Base-by-base conservation (phyloP, 2,888 invertebrate genomes). In the Agonopterix arenella region DNA sequence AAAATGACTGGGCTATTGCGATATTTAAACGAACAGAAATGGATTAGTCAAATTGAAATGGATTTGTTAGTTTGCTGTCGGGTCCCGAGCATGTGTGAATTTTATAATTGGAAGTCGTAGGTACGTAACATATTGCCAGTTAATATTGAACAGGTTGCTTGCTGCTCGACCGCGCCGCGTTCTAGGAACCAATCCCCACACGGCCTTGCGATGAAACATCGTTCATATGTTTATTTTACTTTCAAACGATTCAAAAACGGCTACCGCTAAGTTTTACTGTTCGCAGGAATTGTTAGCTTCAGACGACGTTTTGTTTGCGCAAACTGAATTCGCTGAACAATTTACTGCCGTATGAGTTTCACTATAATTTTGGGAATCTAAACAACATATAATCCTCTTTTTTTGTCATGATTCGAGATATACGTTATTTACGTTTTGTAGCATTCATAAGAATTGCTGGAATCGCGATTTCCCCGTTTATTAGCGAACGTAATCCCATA, bases 191-290 rank as follows among this genome's bases (percentile, higher is more conserved):
- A 66, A 74, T 80, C 69, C 68, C 62, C 66, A 54, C 63, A 61
- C 73, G 81, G 78, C 84, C 83, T 83, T 84, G 84, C 70, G 68
- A 74, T 80, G 72, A 77, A 82, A 77, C 80, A 80, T 76, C 70
- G 70, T 45, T 70, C 73, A 63, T 68, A 68, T 84, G 80, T 85
- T 85, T 84, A 80, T 86, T 85, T 86, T 78, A 73, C 73, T 80
- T 82, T 75, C 73, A 60, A 72, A 72, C 76, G 73, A 76, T 82
- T 79, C 77, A 77, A 79, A 80, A 80, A 77, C 67, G 73, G 80
- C 76, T 77, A 70, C 76, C 73, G 79, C 81, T 71, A 74, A 80
- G 72, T 77, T 82, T 79, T 71, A 80, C 73, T 71, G 73, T 77
- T 81, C 72, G 59, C 72, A 59, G 72, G 76, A 83, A 84, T 73